Percentiles rank a stretch among this genome's conserved stretches.
Evolutionary conservation across 2,797 vertebrate species (phyloP).

Genomic region (Anolis apletophallus): DNA sequence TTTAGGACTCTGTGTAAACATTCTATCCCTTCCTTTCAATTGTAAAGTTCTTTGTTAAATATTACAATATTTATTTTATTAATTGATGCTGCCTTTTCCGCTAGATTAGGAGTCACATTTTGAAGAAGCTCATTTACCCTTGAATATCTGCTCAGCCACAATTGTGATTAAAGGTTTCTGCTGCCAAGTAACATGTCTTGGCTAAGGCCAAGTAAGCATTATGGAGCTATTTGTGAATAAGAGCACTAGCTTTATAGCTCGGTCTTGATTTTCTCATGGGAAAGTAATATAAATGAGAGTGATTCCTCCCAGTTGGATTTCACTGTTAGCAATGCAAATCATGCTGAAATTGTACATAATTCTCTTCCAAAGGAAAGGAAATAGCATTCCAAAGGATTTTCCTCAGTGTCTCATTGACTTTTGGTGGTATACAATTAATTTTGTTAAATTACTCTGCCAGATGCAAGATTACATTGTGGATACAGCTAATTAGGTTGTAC

Average conservation of each 20-base stretch:
- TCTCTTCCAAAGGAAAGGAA: constrained; percentile 91
- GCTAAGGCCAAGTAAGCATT: constrained; percentile 80
- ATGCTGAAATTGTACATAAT: constrained; percentile 90
- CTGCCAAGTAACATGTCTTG: constrained; percentile 79
- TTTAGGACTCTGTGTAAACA: background rate
- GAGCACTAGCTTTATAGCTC: constrained; percentile 84
- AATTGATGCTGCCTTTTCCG: no score
- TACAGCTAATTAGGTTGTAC: constrained; percentile 86
- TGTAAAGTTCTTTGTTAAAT: background rate
- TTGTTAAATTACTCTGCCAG: constrained; percentile 89
- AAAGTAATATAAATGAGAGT: constrained; percentile 89
- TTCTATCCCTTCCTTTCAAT: background rate
- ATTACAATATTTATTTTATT: background rate
- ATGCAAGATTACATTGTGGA: constrained; percentile 84
- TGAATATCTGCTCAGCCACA: constrained; percentile 77
- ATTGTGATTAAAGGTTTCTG: constrained; percentile 76
- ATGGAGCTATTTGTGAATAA: constrained; percentile 83
- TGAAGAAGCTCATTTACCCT: constrained; percentile 65
- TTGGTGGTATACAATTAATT: constrained; percentile 87
- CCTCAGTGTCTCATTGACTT: constrained; percentile 90
- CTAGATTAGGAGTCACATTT: background rate
- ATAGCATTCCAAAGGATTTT: constrained; percentile 91
- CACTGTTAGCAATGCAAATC: constrained; percentile 84
- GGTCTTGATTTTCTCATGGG: constrained; percentile 87
- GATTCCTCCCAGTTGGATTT: constrained; percentile 88